A percentile compares a stretch with the other conserved stretches of the same genome.
Conservation (phyloP, 2,888 invertebrate species). For the Diachrysia chrysitis region DNA sequence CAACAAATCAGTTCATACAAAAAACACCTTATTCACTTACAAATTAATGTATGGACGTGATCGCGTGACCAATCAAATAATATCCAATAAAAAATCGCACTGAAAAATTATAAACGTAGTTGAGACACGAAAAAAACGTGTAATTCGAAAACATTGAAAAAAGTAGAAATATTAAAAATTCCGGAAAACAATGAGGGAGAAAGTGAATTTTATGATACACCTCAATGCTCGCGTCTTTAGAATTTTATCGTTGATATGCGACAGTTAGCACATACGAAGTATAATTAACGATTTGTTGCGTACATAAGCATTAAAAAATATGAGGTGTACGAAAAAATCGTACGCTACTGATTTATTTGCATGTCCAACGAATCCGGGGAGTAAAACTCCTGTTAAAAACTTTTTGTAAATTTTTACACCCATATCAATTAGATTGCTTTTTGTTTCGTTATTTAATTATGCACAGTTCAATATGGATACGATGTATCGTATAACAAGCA, state of each 20-base stretch:
- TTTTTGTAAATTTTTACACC: background rate
- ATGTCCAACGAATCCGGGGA: conserved; percentile 1
- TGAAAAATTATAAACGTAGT: conserved; percentile 41
- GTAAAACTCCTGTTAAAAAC: conserved; percentile 3
- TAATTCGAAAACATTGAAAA: conserved; percentile 56
- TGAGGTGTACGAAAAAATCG: background rate
- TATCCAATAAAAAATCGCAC: conserved; percentile 41
- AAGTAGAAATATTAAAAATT: conserved; percentile 44
- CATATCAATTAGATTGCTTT: background rate
- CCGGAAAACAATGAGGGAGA: conserved; percentile 55
- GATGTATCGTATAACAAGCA: background rate
- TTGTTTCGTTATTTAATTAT: background rate
- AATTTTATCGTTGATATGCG: conserved; percentile 22
- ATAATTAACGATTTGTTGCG: conserved; percentile 8
- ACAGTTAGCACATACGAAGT: conserved; percentile 12
- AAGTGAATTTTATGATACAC: conserved; percentile 58
- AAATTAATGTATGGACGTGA: conserved; percentile 36
- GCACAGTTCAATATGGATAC: background rate
- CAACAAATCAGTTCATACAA: conserved; percentile 30
- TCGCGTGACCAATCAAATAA: conserved; percentile 57
- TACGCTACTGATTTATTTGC: background rate
- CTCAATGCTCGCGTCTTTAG: conserved; percentile 44
- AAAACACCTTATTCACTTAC: conserved; percentile 23
- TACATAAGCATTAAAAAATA: background rate
- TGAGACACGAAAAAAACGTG: conserved; percentile 53